Conservation (phyloP, 2,113 vertebrate genomes). For the Poeciliopsis prolifica region DNA sequence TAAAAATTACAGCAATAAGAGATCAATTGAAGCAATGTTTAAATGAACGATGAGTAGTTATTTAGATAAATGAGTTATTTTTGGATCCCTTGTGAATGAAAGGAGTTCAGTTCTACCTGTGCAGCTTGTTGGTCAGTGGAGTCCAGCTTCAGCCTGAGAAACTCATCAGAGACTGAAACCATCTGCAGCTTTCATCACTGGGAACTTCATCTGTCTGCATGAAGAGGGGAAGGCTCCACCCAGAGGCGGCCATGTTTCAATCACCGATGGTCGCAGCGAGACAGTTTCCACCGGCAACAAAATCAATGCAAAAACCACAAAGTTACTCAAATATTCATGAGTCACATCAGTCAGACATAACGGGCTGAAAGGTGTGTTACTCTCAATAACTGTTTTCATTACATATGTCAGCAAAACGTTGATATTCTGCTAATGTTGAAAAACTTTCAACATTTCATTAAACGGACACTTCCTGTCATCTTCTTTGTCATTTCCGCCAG, state of each 20-base stretch:
- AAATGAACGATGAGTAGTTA: not conserved
- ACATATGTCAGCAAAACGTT: too few relatives aligned
- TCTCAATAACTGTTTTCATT: too few relatives aligned
- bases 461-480: too few relatives aligned
- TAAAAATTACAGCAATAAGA: not conserved
- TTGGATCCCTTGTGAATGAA: not conserved
- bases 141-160: constrained; percentile 1
- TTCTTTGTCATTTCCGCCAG: too few relatives aligned
- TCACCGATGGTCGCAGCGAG: not conserved
- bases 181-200: not conserved
- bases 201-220: constrained; percentile 3
- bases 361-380: too few relatives aligned
- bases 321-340: too few relatives aligned
- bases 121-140: constrained; percentile 1
- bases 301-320: not conserved
- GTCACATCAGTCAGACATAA: too few relatives aligned
- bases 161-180: not conserved
- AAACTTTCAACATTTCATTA: too few relatives aligned
- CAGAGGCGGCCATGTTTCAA: not conserved
- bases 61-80: not conserved
- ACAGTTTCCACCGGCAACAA: not conserved
- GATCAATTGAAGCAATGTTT: not conserved
- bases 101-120: not conserved
- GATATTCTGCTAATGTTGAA: too few relatives aligned
- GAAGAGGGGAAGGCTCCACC: not conserved